Percentiles rank a stretch among this genome's conserved stretches.
Evolutionary conservation across 2,113 vertebrate genomes (phyloP).

Genomic region (Bujurquina vittata): DNA sequence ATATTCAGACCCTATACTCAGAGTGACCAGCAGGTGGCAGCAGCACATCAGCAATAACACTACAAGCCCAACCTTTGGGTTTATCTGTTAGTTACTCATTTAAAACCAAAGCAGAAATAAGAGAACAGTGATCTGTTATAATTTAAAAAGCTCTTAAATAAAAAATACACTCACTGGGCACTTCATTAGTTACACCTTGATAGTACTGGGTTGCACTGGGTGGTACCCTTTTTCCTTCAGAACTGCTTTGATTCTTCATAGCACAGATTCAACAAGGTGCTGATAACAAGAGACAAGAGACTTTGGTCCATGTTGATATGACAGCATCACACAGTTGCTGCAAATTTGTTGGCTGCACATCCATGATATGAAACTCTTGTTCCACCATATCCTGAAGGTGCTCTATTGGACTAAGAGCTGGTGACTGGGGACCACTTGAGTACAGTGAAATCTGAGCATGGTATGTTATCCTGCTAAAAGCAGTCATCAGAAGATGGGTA

Average conservation of each 20-base stretch:
- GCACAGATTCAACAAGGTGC: not conserved
- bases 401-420: too few relatives aligned
- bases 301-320: not conserved
- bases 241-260: not conserved
- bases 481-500: too few relatives aligned
- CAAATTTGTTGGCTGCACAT: not conserved
- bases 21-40: conserved; percentile 61
- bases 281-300: not conserved
- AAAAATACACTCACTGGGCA: not conserved
- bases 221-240: not conserved
- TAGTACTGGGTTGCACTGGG: not conserved
- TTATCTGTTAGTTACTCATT: not conserved
- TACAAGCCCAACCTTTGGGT: too few relatives aligned
- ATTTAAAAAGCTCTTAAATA: not conserved
- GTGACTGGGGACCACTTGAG: too few relatives aligned
- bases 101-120: not conserved
- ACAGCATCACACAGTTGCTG: not conserved
- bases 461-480: too few relatives aligned
- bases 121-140: not conserved
- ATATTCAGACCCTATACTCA: not conserved
- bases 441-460: too few relatives aligned
- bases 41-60: not conserved
- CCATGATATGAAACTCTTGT: not conserved
- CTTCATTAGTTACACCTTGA: not conserved
- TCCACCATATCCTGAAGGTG: not conserved